phyloP scores from a whole-genome alignment of 2,888 invertebrate genomes.

The Tridacna gigas region DNA sequence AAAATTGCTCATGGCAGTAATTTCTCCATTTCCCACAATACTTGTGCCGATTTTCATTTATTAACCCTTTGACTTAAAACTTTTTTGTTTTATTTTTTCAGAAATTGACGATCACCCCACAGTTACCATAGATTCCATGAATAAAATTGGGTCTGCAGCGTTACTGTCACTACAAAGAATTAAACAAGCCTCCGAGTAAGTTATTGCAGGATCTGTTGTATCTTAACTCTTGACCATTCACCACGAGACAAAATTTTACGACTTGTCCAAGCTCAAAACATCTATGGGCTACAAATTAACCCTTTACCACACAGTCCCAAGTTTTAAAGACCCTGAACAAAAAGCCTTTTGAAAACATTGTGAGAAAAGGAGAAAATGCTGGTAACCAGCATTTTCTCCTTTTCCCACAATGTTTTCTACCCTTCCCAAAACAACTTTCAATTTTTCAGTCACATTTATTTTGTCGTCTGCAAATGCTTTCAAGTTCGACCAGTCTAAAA shows the following conservation, averaged over 20 bases:
- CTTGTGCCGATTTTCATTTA: neutral
- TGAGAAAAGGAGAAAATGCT: neutral
- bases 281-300: neutral
- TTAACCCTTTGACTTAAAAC: neutral
- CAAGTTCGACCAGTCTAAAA: no score
- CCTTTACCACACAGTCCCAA: neutral
- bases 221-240: neutral
- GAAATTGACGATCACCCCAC: slow-evolving; percentile 75
- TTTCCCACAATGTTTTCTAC: no score
- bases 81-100: slow-evolving; percentile 41
- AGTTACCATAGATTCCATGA: slow-evolving; percentile 76
- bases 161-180: slow-evolving; percentile 77
- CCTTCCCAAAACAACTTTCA: no score
- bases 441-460: no score
- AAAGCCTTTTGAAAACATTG: slow-evolving; percentile 8
- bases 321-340: no score
- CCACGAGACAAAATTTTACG: neutral
- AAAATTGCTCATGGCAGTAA: no score
- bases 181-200: slow-evolving; percentile 81
- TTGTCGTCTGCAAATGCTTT: no score
- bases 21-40: neutral
- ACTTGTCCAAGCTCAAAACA: neutral
- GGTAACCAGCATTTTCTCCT: no score
- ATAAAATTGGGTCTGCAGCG: slow-evolving; percentile 79
- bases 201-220: slow-evolving; percentile 22